Base-by-base conservation (phyloP, 2,113 vertebrate genomes). In the Hippocampus barbouri region DNA sequence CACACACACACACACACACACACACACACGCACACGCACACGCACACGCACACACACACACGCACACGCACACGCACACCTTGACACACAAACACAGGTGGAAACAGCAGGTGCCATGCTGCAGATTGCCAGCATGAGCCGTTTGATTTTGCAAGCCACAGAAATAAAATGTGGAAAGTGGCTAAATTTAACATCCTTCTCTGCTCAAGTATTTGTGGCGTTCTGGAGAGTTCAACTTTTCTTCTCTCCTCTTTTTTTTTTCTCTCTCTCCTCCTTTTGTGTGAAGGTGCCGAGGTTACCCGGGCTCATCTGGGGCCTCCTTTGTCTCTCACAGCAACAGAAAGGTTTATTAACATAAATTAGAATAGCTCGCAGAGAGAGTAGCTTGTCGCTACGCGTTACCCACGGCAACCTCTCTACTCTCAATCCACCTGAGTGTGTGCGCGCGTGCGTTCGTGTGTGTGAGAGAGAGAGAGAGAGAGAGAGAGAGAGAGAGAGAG, bases 331-430 rank as follows among this genome's bases (percentile, higher is more conserved):
- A 81, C 85, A 65, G 87, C 89, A 90, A 86, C 80, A 69, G 87
- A 90, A 80, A 87, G 91, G 85, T 92, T 92, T 90, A 92, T 92
- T 91, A 92, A 90, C 90, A 92, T 92, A 91, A 90, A 92, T 92
- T 92, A 91, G 90, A 91, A 92, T 92, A 90, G 89, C 88, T 90
- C 86, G 83, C 85, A 62, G 75, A 88, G 88, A 91, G 89, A 91
- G 81, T 88, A 87, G 86, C 89, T 90, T 87, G 87, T 90, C 88
- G 83, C 88, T 89, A 83, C 70, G 90, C 79, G 88, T 91, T 92
- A 90, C 91, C 90, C 89, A 91, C 88, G 77, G 90, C 90, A 91
- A 90, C 90, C 89, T 90, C 84, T 86, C 90, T 81, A 71, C 79
- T 82, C 82, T 86, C 81, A 85, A 87, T 84, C 82, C 84, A 90